Evolutionary conservation across 2,888 invertebrate species (phyloP), one percentile per base, ranked within the genome.

Genomic region (Actias luna): DNA sequence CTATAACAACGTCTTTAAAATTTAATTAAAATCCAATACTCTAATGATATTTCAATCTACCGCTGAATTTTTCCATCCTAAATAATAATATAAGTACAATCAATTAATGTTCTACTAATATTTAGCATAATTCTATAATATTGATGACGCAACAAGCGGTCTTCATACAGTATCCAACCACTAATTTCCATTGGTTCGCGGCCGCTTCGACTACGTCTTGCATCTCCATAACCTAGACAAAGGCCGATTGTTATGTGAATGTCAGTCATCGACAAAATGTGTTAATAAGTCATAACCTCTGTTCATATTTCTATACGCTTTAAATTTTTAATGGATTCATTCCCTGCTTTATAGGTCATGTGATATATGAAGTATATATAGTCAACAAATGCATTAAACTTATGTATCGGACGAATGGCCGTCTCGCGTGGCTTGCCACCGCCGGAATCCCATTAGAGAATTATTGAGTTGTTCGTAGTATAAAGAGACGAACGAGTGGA

Each of bases 371-470:
- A 12, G 8, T 82, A 85, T 82, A 83, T 84, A 71, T 69, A 72
- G 75, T 76, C 77, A 77, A 83, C 82, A 81, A 80, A 82, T 73
- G 75, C 75, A 75, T 74, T 76, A 75, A 79, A 78, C 77, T 77
- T 78, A 76, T 75, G 78, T 67, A 67, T 69, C 73, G 76, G 76
- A 72, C 70, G 75, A 79, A 67, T 75, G 79, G 77, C 76, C 76
- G 88, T 85, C 81, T 85, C 88, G 85, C 83, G 82, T 84, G 85
- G 87, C 80, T 86, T 81, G 76, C 80, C 83, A 80, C 82, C 75
- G 79, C 79, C 87, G 83, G 81, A 89, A 88, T 91, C 87, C 89
- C 79, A 92, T 91, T 90, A 89, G 78, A 82, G 79, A 78, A 84
- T 84, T 91, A 90, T 90, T 88, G 89, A 88, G 85, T 89, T 85